Evolutionary conservation across 1,140 invertebrate species (phyloP).

Genomic region (Anoplolepis gracilipes): DNA sequence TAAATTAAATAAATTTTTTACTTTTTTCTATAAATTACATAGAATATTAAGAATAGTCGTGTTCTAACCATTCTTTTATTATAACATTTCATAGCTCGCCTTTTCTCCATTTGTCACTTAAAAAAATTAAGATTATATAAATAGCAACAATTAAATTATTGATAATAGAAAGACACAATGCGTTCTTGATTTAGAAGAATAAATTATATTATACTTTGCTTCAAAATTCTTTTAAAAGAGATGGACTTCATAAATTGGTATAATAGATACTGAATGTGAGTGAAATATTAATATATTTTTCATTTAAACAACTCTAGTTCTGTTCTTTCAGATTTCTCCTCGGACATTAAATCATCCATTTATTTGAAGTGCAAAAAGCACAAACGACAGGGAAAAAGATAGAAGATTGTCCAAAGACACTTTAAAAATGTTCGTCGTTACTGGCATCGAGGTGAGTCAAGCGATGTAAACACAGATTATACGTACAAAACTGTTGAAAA

Average conservation of each 20-base stretch:
- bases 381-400: constrained; percentile 17
- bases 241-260: not conserved
- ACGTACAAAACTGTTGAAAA: constrained; percentile 51
- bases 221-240: not conserved
- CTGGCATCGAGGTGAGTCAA: constrained; percentile 16
- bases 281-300: constrained; percentile 1
- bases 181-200: not conserved
- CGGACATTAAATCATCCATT: constrained; percentile 7
- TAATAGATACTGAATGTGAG: not conserved
- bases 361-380: constrained; percentile 6
- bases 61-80: not conserved
- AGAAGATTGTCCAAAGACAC: constrained; percentile 49
- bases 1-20: too few relatives aligned
- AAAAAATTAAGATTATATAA: not conserved
- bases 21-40: not conserved
- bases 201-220: not conserved
- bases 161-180: not conserved
- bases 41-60: not conserved
- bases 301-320: constrained; percentile 9
- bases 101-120: not conserved
- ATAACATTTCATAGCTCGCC: not conserved
- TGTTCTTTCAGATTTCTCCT: not conserved
- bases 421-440: constrained; percentile 70
- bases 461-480: constrained; percentile 67
- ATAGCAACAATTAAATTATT: not conserved